These are phyloP conservation scores for Amiota mariae DNA, from an alignment of 2,888 invertebrate species.

Conservation along the genomic window DNA sequence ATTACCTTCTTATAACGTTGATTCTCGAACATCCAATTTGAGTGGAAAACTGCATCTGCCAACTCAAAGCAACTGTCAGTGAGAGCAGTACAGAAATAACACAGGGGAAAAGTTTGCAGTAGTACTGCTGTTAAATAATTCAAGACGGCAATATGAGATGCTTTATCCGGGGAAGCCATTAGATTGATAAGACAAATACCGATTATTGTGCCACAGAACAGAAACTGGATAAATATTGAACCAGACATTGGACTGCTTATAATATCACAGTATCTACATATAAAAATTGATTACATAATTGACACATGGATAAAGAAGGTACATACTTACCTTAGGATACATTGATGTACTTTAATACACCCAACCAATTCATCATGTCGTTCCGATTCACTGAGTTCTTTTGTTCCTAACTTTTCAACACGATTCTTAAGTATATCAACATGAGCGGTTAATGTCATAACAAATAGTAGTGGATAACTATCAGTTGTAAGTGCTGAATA, in stretches of 20 bases:
- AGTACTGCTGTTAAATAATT: not conserved
- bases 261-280: conserved; percentile 33
- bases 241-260: conserved; percentile 35
- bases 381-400: conserved; percentile 29
- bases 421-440: conserved; percentile 37
- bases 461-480: conserved; percentile 33
- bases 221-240: conserved; percentile 42
- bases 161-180: conserved; percentile 19
- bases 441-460: conserved; percentile 37
- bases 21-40: conserved; percentile 45
- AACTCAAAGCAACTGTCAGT: conserved; percentile 37
- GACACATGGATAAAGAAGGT: too few species aligned
- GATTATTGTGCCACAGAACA: conserved; percentile 38
- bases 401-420: conserved; percentile 33
- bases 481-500: conserved; percentile 34
- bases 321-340: conserved; percentile 39
- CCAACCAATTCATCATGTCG: conserved; percentile 41
- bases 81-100: conserved; percentile 45
- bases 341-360: conserved; percentile 46
- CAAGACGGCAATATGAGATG: not conserved
- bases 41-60: conserved; percentile 43
- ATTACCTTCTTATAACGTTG: conserved; percentile 42
- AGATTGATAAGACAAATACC: conserved; percentile 39
- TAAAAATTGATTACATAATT: not conserved
- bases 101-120: conserved; percentile 48